Conservation (phyloP, 1,140 invertebrate genomes). For the Apis florea region DNA sequence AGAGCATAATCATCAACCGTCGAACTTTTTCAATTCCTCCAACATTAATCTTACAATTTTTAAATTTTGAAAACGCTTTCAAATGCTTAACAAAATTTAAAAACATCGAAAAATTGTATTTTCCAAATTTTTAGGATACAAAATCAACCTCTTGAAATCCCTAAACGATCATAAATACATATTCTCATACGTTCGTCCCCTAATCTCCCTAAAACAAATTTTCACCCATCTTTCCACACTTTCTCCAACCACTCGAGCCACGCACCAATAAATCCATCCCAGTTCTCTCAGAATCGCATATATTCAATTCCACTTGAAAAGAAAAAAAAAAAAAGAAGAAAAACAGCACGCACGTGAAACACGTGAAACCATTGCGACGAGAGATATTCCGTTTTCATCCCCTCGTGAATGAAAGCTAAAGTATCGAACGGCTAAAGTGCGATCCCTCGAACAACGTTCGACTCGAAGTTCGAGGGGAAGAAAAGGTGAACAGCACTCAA, state of each 20-base stretch:
- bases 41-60: no score
- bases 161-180: no score
- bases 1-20: no score
- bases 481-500: not conserved
- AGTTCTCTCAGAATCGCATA: not conserved
- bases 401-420: not conserved
- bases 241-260: not conserved
- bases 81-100: no score
- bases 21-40: no score
- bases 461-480: not conserved
- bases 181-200: not conserved
- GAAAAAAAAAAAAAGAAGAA: not conserved
- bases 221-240: not conserved
- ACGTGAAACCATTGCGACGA: no score
- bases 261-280: not conserved
- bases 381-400: not conserved
- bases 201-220: not conserved
- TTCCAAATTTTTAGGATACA: no score
- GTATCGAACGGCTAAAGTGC: not conserved
- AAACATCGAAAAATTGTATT: no score
- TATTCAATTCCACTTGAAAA: not conserved
- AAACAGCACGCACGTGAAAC: not conserved
- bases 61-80: no score
- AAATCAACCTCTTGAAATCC: no score
- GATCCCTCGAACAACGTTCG: not conserved